A percentile compares a stretch with the other conserved stretches of the same genome.
phyloP scores from a whole-genome alignment of 2,113 vertebrate genomes.

The Galeopterus variegatus region DNA sequence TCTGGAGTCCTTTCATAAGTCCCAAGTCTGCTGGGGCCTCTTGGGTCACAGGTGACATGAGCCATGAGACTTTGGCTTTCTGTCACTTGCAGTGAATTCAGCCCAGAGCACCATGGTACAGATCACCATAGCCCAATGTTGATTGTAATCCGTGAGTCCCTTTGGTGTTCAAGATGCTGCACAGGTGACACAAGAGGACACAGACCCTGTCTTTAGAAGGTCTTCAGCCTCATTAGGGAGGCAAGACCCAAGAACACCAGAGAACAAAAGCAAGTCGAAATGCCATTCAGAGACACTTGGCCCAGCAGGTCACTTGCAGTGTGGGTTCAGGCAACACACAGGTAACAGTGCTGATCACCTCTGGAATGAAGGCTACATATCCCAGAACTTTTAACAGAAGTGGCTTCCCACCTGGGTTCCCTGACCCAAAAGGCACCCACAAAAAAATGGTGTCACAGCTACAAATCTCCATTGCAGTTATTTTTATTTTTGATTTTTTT shows the following conservation, averaged over 20 bases:
- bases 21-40: not conserved
- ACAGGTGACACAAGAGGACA: not conserved
- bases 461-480: not conserved
- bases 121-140: not conserved
- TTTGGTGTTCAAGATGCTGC: not conserved
- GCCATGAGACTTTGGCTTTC: not conserved
- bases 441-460: not conserved
- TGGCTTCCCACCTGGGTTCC: not conserved
- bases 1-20: not conserved
- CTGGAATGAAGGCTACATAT: not conserved
- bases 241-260: not conserved
- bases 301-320: too few species aligned
- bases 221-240: not conserved
- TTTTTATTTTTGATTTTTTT: not conserved
- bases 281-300: too few species aligned
- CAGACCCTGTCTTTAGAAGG: not conserved
- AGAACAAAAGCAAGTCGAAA: not conserved
- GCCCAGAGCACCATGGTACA: fast-evolving
- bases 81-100: not conserved
- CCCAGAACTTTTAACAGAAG: not conserved
- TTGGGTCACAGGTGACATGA: not conserved
- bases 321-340: not conserved
- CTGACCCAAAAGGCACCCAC: not conserved
- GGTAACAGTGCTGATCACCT: not conserved
- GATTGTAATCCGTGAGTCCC: not conserved